These are phyloP conservation scores for Drosophila fuyamai DNA, from an alignment of 1,140 invertebrate species.

Conservation along the genomic window DNA sequence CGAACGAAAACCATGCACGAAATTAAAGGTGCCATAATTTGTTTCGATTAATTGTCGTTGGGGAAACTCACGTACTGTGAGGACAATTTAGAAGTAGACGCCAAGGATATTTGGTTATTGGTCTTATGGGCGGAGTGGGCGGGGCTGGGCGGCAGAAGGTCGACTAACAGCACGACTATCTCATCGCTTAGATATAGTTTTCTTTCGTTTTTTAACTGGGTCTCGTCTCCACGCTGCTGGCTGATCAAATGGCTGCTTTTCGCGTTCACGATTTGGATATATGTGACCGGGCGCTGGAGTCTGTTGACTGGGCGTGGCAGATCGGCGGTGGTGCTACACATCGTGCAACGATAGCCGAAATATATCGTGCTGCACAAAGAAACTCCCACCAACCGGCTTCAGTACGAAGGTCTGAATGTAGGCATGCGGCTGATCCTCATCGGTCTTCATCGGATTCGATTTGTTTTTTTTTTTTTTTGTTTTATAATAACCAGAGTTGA, in stretches of 20 bases:
- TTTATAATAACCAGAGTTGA: conserved; percentile 17
- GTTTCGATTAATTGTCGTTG: conserved; percentile 16
- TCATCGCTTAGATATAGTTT: conserved; percentile 5
- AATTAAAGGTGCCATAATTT: conserved; percentile 17
- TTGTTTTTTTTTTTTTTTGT: conserved; percentile 5
- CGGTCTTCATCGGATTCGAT: conserved; percentile 87
- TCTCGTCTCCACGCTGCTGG: conserved; percentile 2
- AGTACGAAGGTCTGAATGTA: conserved; percentile 96
- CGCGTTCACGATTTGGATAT: conserved; percentile 17
- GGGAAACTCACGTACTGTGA: conserved; percentile 31
- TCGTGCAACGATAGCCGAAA: conserved; percentile 95
- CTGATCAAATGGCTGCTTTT: conserved; percentile 13
- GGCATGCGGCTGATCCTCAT: conserved; percentile 95
- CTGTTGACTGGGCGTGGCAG: conserved; percentile 28
- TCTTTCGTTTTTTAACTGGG: conserved; percentile 8
- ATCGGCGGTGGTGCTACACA: conserved; percentile 79
- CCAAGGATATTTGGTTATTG: conserved; percentile 2
- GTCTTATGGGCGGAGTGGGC: conserved; percentile 7
- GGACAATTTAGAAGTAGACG: conserved; percentile 19
- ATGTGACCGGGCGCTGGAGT: conserved; percentile 33
- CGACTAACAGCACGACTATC: conserved; percentile 2
- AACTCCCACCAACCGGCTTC: conserved; percentile 93
- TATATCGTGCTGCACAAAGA: conserved; percentile 96
- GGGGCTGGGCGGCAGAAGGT: conserved; percentile 11
- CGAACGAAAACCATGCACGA: conserved; percentile 44